These are phyloP conservation scores for Psammodynastes pulverulentus DNA, from an alignment of 2,113 vertebrate species.

Conservation along the genomic window DNA sequence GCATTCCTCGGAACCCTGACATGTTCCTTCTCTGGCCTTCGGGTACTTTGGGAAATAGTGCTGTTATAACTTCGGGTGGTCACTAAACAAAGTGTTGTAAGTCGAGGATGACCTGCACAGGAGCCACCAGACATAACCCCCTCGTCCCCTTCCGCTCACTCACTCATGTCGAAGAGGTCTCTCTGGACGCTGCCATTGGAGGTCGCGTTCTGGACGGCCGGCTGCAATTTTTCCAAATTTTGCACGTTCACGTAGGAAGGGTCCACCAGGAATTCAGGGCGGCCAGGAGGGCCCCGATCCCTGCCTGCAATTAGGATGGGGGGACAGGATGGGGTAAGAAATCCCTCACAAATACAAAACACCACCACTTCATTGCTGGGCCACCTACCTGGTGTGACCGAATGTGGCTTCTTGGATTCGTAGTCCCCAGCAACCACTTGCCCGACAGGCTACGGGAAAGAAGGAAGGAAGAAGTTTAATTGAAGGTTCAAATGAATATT, in stretches of 20 bases:
- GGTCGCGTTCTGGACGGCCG: not conserved
- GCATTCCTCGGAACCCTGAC: too few species aligned
- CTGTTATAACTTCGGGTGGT: not conserved
- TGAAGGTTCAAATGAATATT: not conserved
- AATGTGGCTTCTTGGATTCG: conserved; percentile 63
- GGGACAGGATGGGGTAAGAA: not conserved
- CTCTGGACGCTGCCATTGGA: conserved; percentile 86
- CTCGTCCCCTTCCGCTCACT: not conserved
- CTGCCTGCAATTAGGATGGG: conserved; percentile 28
- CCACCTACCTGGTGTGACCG: conserved; percentile 58
- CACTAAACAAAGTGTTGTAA: not conserved
- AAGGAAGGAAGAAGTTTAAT: not conserved
- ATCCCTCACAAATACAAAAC: accelerated
- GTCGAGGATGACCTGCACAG: not conserved
- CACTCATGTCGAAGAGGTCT: conserved; percentile 96
- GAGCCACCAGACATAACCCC: accelerated
- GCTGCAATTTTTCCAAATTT: conserved; percentile 82
- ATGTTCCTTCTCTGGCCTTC: too few species aligned
- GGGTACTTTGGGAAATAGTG: too few species aligned
- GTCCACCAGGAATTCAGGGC: conserved; percentile 85
- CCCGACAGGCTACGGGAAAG: conserved; percentile 63
- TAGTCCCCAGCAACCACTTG: conserved; percentile 56
- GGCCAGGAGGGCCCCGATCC: conserved; percentile 39
- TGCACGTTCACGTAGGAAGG: conserved; percentile 94
- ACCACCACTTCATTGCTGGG: not conserved